phyloP scores from a whole-genome alignment of 2,888 invertebrate genomes.

The Notodonta ziczac region DNA sequence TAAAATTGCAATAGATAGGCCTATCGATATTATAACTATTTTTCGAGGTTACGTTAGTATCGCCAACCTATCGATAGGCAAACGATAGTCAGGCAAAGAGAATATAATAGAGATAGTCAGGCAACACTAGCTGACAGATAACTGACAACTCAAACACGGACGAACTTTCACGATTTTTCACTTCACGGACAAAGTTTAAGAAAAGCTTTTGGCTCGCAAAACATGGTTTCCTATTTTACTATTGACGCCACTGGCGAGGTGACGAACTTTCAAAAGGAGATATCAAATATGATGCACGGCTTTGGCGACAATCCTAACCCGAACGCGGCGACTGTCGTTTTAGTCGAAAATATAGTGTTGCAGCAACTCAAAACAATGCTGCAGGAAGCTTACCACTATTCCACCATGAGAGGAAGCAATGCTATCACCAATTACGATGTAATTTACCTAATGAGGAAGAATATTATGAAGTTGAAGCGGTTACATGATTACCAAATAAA shows the following conservation, averaged over 20 bases:
- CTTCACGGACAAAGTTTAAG: no score
- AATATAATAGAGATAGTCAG: no score
- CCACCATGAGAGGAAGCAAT: constrained; percentile 86
- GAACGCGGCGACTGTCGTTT: constrained; percentile 90
- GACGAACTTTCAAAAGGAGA: constrained; percentile 86
- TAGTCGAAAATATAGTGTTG: constrained; percentile 93
- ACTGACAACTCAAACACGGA: no score
- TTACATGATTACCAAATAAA: constrained; percentile 89
- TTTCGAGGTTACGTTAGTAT: no score
- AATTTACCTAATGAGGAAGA: constrained; percentile 92
- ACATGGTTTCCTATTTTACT: constrained; percentile 74
- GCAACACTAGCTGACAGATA: no score
- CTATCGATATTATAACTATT: no score
- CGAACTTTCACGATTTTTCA: no score
- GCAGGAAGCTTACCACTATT: constrained; percentile 89
- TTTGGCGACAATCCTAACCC: constrained; percentile 95
- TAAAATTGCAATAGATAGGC: no score
- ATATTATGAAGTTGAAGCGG: constrained; percentile 90
- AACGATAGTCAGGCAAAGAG: no score
- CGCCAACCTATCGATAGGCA: no score
- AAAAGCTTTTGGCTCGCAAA: no score
- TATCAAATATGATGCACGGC: constrained; percentile 96
- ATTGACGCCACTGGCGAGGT: constrained; percentile 64
- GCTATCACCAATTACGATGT: constrained; percentile 86
- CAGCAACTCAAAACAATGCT: constrained; percentile 92